Conservation (phyloP, 2,797 vertebrate species). For the Selene dorsalis region DNA sequence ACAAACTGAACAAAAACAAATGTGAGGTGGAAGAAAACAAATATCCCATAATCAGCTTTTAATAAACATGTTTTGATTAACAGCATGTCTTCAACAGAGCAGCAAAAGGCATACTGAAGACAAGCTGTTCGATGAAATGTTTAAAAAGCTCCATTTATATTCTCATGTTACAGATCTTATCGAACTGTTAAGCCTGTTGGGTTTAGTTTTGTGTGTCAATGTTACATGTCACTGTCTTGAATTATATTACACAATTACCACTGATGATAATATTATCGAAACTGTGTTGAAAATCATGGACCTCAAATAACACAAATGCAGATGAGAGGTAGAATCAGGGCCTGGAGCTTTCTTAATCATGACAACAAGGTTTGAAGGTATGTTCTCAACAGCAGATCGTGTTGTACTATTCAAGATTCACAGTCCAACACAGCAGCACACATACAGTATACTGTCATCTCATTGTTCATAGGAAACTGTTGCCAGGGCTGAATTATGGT, state of each 20-base stretch:
- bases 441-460: slow-evolving; percentile 20
- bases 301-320: too few species aligned
- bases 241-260: not conserved
- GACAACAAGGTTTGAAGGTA: slow-evolving; percentile 2
- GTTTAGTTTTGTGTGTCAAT: not conserved
- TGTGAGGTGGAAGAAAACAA: not conserved
- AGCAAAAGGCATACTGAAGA: not conserved
- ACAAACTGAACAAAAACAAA: slow-evolving; percentile 1
- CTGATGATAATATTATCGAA: not conserved
- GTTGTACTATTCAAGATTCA: slow-evolving; percentile 1
- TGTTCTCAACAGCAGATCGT: not conserved
- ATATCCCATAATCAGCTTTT: slow-evolving; percentile 11
- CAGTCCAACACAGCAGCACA: slow-evolving; percentile 16
- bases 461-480: slow-evolving; percentile 18
- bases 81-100: slow-evolving; percentile 2
- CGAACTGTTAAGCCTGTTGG: not conserved
- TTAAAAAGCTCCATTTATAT: slow-evolving; percentile 17
- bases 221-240: not conserved
- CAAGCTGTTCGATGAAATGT: not conserved
- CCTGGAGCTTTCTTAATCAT: slow-evolving; percentile 28
- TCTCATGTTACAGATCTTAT: slow-evolving; percentile 14
- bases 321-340: slow-evolving; percentile 5
- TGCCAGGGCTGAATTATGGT: not conserved
- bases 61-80: not conserved
- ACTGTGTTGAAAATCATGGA: not conserved